Evolutionary conservation across 2,113 vertebrate species (phyloP), one percentile per base, ranked within the genome.

Genomic region (Cololabis saira): DNA sequence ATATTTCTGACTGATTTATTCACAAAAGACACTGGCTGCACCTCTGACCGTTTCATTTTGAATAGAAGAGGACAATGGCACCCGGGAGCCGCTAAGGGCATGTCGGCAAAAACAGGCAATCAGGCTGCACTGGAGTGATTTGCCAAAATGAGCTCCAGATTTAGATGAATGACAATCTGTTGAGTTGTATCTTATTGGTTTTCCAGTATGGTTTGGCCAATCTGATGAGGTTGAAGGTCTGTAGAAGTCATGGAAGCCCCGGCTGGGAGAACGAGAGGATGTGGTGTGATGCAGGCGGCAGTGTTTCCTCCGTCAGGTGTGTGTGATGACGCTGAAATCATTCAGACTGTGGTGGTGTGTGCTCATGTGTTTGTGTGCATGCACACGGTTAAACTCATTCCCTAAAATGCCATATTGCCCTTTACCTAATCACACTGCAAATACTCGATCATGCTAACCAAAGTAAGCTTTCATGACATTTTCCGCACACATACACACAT

Each of bases 1-100:
- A 89, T 77, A 65, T 84, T 88, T 88, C 73, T 79, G 84, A 85
- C 79, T 88, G 86, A 83, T 85, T 84, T 86, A 82, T 85, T 80
- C 82, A 83, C 72, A 37, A 87, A 71, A 78, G 79, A 85, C 78
- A 60, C 70, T 61, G 79, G 57, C 69, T 83, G 75, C 69, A 86
- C 80, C 81, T 86, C 70, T 83, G 76, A 84, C 81, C 81, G 49
- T 77, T 77, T 76, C 71, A 33, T 78, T 82, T 80, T 80, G 69
- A 81, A 81, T 67, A 55, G 61, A 58, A 17, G 55, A 57, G 78
- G 59, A 89, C 76, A 84, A 87, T 71, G 52, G 40, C 60, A 51
- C 72, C 61, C 58, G 48, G 50, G 71, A 67, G 74, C 64, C 16
- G 66, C 73, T 83, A 78, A 84, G 81, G 75, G 47, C 58, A 73